A percentile compares a stretch with the other conserved stretches of the same genome.
These are phyloP conservation scores for Scelioninae gen. 2 DNA, from an alignment of 2,888 invertebrate genomes.

Conservation along the genomic window DNA sequence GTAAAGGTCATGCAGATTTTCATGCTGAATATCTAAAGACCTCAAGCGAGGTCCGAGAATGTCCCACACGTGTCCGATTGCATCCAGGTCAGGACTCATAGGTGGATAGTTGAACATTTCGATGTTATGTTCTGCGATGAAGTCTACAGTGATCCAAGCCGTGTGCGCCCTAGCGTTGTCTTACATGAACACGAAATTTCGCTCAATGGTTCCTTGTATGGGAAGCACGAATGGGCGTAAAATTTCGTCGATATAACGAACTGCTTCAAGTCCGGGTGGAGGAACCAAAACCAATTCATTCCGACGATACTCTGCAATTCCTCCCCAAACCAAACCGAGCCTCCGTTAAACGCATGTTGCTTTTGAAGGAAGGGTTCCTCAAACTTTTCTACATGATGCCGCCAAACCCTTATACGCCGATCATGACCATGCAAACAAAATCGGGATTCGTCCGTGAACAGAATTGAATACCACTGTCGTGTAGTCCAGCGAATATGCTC, in stretches of 20 bases:
- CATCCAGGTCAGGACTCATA: too few relatives aligned
- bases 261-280: neutral
- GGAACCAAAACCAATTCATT: constrained; percentile 2
- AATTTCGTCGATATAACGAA: neutral
- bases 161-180: constrained; percentile 20
- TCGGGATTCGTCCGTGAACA: constrained; percentile 11
- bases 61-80: too few relatives aligned
- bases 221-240: constrained; percentile 4
- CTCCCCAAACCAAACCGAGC: too few relatives aligned
- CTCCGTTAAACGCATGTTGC: neutral
- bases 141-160: too few relatives aligned
- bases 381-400: neutral
- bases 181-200: constrained; percentile 18
- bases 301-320: neutral
- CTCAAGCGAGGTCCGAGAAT: too few relatives aligned
- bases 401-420: constrained; percentile 17
- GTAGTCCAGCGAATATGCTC: constrained; percentile 12
- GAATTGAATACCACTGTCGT: neutral
- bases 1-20: too few relatives aligned
- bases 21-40: too few relatives aligned
- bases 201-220: neutral
- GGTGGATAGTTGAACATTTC: too few relatives aligned
- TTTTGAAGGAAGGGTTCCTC: neutral
- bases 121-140: too few relatives aligned
- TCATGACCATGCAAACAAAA: constrained; percentile 19